Evolutionary conservation across 1,140 invertebrate genomes (phyloP).

Genomic region (Euglossa dilemma): DNA sequence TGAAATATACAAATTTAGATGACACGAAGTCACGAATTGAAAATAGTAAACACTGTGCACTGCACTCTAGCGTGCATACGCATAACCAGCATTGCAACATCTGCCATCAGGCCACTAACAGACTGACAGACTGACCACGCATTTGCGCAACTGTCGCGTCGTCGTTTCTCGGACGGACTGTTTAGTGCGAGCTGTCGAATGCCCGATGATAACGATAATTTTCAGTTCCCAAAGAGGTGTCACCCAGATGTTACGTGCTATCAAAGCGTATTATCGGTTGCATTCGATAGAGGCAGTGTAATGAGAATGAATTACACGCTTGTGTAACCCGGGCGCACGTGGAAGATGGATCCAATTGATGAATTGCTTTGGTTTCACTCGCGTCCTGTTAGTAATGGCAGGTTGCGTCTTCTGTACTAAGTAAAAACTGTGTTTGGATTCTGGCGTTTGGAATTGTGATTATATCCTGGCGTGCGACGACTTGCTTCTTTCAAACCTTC

Average conservation of each 20-base stretch:
- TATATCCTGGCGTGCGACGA: too few relatives aligned
- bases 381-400: not conserved
- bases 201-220: slow-evolving; percentile 57
- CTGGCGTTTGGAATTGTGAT: not conserved
- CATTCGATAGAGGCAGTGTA: not conserved
- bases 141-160: slow-evolving; percentile 70
- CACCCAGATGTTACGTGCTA: slow-evolving; percentile 38
- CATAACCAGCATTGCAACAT: slow-evolving; percentile 68
- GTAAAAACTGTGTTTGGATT: not conserved
- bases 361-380: too few relatives aligned
- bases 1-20: too few relatives aligned
- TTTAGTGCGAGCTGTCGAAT: slow-evolving; percentile 57
- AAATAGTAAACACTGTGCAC: slow-evolving; percentile 24
- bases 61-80: slow-evolving; percentile 33
- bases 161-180: slow-evolving; percentile 41
- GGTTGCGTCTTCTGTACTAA: too few relatives aligned
- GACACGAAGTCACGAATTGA: slow-evolving; percentile 17
- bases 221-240: slow-evolving; percentile 23
- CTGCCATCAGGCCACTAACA: slow-evolving; percentile 63
- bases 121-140: slow-evolving; percentile 61
- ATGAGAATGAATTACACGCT: not conserved
- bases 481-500: too few relatives aligned
- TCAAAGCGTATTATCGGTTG: not conserved
- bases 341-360: not conserved
- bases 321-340: not conserved